Conservation (phyloP, 2,888 invertebrate species). For the Aricia artaxerxes region DNA sequence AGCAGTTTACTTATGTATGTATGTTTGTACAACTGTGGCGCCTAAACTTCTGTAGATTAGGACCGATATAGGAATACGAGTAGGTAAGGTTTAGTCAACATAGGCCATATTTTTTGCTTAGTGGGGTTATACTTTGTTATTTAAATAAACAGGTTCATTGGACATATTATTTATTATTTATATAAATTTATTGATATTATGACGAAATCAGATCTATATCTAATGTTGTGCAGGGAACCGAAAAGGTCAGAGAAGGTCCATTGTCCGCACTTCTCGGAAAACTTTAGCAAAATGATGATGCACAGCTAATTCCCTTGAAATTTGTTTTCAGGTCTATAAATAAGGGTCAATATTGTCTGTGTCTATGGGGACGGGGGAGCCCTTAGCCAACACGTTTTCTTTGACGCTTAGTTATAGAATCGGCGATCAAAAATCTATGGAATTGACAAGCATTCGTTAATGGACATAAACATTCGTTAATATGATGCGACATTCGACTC, state of each 20-base stretch:
- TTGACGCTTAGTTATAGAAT: neutral
- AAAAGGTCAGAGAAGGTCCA: neutral
- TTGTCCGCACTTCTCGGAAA: neutral
- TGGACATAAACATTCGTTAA: too few relatives aligned
- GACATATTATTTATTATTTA: neutral
- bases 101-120: neutral
- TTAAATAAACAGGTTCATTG: neutral
- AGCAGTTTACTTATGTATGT: neutral
- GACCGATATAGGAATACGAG: neutral
- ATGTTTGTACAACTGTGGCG: neutral
- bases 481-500: too few relatives aligned
- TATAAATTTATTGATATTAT: too few relatives aligned
- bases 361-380: conserved; percentile 34
- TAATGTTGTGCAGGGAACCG: neutral
- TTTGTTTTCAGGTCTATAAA: neutral
- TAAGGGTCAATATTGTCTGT: conserved; percentile 34
- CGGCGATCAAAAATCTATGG: neutral
- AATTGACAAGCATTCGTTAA: too few relatives aligned
- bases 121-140: too few relatives aligned
- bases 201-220: neutral
- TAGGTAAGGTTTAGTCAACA: neutral
- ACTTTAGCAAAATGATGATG: neutral
- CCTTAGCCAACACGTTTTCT: neutral
- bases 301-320: neutral
- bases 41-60: neutral